Percentiles rank a stretch among this genome's conserved stretches.
These are phyloP conservation scores for Microctonus brassicae DNA, from an alignment of 2,888 invertebrate genomes.

Conservation along the genomic window DNA sequence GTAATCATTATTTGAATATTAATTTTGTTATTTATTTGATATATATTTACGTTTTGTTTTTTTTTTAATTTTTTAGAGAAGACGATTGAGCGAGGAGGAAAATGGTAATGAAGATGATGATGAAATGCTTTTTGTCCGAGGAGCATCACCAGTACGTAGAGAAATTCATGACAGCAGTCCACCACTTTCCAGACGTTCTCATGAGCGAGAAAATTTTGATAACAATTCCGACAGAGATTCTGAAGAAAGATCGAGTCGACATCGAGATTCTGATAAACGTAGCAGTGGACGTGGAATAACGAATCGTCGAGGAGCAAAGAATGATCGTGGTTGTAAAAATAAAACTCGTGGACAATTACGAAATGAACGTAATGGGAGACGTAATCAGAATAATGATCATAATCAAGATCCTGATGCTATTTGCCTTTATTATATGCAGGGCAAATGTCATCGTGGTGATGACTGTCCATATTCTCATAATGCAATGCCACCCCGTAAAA, in stretches of 20 bases:
- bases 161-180: constrained; percentile 50
- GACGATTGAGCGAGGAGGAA: constrained; percentile 68
- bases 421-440: constrained; percentile 89
- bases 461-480: constrained; percentile 92
- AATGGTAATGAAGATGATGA: constrained; percentile 77
- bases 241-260: constrained; percentile 67
- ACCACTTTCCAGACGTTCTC: constrained; percentile 61
- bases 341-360: constrained; percentile 67
- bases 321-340: constrained; percentile 67
- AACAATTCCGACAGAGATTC: constrained; percentile 68
- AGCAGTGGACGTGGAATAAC: constrained; percentile 53
- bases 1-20: too few relatives aligned
- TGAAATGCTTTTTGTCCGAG: constrained; percentile 85
- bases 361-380: constrained; percentile 63
- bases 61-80: constrained; percentile 69
- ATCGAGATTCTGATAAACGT: constrained; percentile 65
- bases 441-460: constrained; percentile 86
- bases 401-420: constrained; percentile 79
- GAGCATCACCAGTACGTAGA: constrained; percentile 77
- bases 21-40: too few relatives aligned
- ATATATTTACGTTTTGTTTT: constrained; percentile 9
- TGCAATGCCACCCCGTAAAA: constrained; percentile 84
- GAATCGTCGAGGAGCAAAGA: constrained; percentile 72
- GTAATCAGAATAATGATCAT: constrained; percentile 71
- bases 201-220: constrained; percentile 72